Evolutionary conservation across 2,113 vertebrate genomes (phyloP).

Genomic region (Chaetodon trifascialis): DNA sequence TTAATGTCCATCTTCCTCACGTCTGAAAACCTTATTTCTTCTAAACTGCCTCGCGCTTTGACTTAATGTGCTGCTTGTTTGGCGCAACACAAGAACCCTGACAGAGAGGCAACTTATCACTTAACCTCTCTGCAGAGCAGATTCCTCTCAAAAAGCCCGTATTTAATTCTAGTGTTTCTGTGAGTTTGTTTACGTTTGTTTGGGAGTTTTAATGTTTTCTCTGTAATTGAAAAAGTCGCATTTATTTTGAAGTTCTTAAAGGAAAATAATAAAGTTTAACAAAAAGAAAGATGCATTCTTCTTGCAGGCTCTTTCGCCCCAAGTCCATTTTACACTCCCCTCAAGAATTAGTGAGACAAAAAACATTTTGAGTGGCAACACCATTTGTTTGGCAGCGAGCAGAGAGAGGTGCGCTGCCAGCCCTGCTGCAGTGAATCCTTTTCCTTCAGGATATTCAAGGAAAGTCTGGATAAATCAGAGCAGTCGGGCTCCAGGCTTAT

Average conservation of each 20-base stretch:
- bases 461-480: slow-evolving; percentile 62
- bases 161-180: background rate
- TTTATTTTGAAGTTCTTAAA: no score
- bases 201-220: no score
- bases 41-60: slow-evolving; percentile 55
- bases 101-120: slow-evolving; percentile 35
- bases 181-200: no score
- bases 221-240: no score
- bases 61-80: slow-evolving; percentile 46
- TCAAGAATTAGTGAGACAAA: slow-evolving; percentile 40
- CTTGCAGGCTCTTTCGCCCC: background rate
- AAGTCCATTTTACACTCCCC: slow-evolving; percentile 26
- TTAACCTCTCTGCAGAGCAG: background rate
- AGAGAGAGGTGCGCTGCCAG: slow-evolving; percentile 48
- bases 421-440: slow-evolving; percentile 40
- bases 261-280: no score
- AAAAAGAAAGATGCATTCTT: background rate
- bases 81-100: slow-evolving; percentile 10
- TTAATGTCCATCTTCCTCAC: slow-evolving; percentile 75
- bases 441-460: slow-evolving; percentile 58
- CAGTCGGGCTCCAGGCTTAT: slow-evolving; percentile 40
- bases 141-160: background rate
- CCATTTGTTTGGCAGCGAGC: slow-evolving; percentile 80
- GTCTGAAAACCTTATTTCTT: slow-evolving; percentile 78
- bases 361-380: slow-evolving; percentile 82